Evolutionary conservation across 2,113 vertebrate species (phyloP), one percentile per base, ranked within the genome.

Genomic region (Stigmatopora argus): DNA sequence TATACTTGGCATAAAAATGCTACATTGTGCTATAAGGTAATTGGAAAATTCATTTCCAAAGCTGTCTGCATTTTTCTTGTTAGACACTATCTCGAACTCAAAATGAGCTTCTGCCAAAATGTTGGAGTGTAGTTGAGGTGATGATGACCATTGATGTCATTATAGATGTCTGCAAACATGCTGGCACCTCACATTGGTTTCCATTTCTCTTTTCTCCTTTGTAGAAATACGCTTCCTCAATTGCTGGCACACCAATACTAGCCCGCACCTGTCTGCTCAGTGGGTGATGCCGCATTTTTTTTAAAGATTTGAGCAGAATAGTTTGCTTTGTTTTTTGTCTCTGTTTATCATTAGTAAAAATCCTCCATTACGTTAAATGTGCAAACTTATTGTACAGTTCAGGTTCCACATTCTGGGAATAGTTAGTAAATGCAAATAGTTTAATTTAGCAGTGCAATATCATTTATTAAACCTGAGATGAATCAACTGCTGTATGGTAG

Each of bases 221-320:
- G 65, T 41, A 21, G 34, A 65, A 69, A 69, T 21, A 49, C 52
- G 46, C 65, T 47, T 62, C 48, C 55, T 67, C 31, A 44, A 13
- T 67, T 70, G 51, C 58, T 72, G 66, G 73, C 73, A 66, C 23
- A 2, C 8, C 31, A 56, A 3, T 52, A 34, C 14, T 35, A 48
- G 23, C 52, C 47, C 26, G 56, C 74, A 72, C 74, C 69, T 79
- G 74, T 65, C 64, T 45, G 59, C 69, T 72, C 74, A 73, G 74
- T 68, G 64, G 71, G 74, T 18, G 48, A 66, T 46, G 70, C 57
- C 52, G 63, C 48, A 2, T 56, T 72, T 70, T 31, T 31, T 21
- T 47, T 14, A 46, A 52, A 31, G 55, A 73, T 44, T 52, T 45
- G 26, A 46, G 17, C 41, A 47, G 55, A 62, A 44, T 23, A 48